Conservation (phyloP, 2,888 invertebrate species). For the Polydrusus cervinus region DNA sequence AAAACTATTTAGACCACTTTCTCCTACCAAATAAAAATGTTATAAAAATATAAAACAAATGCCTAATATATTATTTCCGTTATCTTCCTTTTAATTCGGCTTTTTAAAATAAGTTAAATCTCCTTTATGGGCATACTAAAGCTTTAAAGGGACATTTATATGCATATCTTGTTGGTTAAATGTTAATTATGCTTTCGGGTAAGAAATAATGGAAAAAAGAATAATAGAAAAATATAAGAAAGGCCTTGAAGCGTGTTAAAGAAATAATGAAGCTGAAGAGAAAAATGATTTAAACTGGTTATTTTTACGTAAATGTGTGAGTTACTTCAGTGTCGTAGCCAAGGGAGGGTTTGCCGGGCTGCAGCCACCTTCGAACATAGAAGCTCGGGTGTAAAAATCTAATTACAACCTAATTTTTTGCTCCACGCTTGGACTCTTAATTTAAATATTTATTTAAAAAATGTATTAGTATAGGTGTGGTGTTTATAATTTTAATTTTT, state of each 20-base stretch:
- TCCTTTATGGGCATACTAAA: constrained; percentile 24
- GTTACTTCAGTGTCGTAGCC: no score
- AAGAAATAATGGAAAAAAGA: constrained; percentile 2
- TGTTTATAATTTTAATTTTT: no score
- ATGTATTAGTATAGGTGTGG: no score
- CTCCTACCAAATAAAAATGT: constrained; percentile 4
- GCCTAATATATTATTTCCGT: constrained; percentile 23
- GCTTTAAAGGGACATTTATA: constrained; percentile 36
- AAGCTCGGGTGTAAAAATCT: no score
- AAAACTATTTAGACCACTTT: neutral
- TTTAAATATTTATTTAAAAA: no score
- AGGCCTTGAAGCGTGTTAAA: constrained; percentile 4
- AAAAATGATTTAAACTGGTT: no score
- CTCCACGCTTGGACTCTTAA: no score
- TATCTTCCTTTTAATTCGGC: constrained; percentile 25
- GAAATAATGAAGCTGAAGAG: neutral
- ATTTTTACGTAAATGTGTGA: neutral
- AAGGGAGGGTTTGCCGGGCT: no score
- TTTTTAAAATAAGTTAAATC: constrained; percentile 33
- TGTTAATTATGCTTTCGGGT: neutral
- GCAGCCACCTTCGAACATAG: no score
- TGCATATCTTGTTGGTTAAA: constrained; percentile 11
- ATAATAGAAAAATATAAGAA: constrained; percentile 10
- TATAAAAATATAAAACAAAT: neutral
- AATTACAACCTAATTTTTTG: no score